Conservation (phyloP, 2,888 invertebrate species). For the Drosophila prostipennis region DNA sequence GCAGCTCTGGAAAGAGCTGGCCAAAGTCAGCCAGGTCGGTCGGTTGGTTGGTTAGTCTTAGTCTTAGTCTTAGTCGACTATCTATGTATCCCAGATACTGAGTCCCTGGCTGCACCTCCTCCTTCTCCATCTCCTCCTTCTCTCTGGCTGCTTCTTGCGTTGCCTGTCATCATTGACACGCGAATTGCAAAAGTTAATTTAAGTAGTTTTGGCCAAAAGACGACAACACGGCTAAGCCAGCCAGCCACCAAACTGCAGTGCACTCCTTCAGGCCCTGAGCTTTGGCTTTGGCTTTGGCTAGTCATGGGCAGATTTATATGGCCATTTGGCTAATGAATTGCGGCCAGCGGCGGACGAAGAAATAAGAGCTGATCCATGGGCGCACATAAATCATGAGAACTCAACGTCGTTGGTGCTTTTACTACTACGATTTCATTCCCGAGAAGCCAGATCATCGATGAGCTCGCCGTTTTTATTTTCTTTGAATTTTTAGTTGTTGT, state of each 20-base stretch:
- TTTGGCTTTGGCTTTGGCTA: slow-evolving; percentile 18
- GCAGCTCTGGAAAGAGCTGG: slow-evolving; percentile 24
- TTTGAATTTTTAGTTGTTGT: slow-evolving; percentile 15
- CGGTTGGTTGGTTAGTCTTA: neutral
- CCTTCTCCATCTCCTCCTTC: no score
- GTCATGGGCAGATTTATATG: slow-evolving; percentile 51
- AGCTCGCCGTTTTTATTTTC: slow-evolving; percentile 21
- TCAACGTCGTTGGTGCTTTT: slow-evolving; percentile 30
- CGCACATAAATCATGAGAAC: slow-evolving; percentile 41
- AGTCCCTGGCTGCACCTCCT: neutral
- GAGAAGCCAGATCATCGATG: slow-evolving; percentile 39
- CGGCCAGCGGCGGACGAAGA: slow-evolving; percentile 38
- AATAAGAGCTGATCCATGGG: slow-evolving; percentile 46
- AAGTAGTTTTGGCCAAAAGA: slow-evolving; percentile 53
- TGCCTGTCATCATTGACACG: slow-evolving; percentile 66
- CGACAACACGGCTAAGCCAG: slow-evolving; percentile 24
- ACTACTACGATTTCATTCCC: slow-evolving; percentile 40
- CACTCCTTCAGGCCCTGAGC: slow-evolving; percentile 21
- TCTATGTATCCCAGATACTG: slow-evolving; percentile 39
- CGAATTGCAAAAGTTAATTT: slow-evolving; percentile 68
- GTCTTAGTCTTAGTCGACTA: slow-evolving; percentile 31
- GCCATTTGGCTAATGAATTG: slow-evolving; percentile 53
- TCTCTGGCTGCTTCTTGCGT: slow-evolving; percentile 40
- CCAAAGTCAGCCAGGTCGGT: slow-evolving; percentile 10
- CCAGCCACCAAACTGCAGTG: slow-evolving; percentile 15